Evolutionary conservation across 2,113 vertebrate species (phyloP).

Genomic region (Tonatia bakeri): DNA sequence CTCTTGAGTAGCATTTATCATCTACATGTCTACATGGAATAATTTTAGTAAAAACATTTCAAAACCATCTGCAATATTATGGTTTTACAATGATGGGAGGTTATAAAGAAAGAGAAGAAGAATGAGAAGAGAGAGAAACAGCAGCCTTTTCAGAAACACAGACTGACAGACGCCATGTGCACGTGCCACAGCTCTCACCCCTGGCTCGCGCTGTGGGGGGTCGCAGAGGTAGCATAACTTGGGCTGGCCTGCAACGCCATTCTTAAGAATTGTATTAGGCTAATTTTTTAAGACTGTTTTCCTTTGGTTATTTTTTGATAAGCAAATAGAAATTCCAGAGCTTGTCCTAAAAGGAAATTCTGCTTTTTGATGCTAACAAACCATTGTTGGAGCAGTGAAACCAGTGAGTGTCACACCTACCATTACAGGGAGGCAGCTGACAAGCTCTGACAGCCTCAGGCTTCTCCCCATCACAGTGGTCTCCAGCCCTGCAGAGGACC

Average conservation of each 20-base stretch:
- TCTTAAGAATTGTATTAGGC: background rate
- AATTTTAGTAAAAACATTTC: background rate
- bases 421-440: constrained; percentile 86
- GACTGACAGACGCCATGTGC: fast-evolving
- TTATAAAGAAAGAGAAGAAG: background rate
- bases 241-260: background rate
- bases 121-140: background rate
- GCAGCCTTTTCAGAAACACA: background rate
- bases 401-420: constrained; percentile 73
- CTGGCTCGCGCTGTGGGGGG: too few relatives aligned
- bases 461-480: constrained; percentile 88
- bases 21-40: background rate
- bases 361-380: background rate
- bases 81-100: background rate
- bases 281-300: background rate
- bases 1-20: background rate
- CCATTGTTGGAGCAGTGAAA: fast-evolving
- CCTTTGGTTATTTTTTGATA: background rate
- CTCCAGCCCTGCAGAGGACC: constrained; percentile 87
- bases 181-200: fast-evolving
- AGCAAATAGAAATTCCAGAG: background rate
- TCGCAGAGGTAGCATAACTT: fast-evolving
- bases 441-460: constrained; percentile 85
- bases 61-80: background rate
- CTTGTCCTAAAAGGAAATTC: background rate